Evolutionary conservation across 2,797 vertebrate genomes (phyloP), one percentile per base, ranked within the genome.

Genomic region (Typhlichthys eigenmanni): DNA sequence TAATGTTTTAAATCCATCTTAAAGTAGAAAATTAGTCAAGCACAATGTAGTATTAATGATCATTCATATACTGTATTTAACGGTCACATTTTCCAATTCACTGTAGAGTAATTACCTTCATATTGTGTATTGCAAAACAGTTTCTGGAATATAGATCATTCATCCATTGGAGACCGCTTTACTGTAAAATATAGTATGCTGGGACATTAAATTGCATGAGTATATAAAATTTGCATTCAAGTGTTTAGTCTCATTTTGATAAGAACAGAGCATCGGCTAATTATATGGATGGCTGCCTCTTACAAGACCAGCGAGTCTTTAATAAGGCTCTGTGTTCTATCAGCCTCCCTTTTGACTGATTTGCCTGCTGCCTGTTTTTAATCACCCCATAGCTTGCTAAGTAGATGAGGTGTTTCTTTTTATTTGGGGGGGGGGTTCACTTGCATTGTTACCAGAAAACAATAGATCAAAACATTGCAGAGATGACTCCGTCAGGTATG

Each of bases 251-350:
- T 60, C 24, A 55, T 62, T 68, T 80, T 43, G 64, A 84, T 62
- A 80, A 72, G 60, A 73, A 51, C 46, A 32, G 60, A 71, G 55
- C 51, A 72, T 68, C 63, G 47, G 72, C 72, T 70, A 83, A 86
- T 85, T 88, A 84, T 51, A 76, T 13, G 66, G 79, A 69, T 69
- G 80, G 59, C 38, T 83, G 78, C 74, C 54, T 68, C 80, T 81
- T 60, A 73, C 62, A 62, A 73, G 54, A 58, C 11, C 0, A 1
- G 13, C 47, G 47, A 58, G 29, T 67, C 60, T 61, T 16, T 71
- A 56, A 54, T 67, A 68, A 7, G 47, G 52, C 17, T 16, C 34
- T 47, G 19, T 75, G 47, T 52, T 54, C 14, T 61, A 17, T 19
- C 19, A 3, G 19, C 19, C 19, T 19, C 19, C 19, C 0, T 19